phyloP scores from a whole-genome alignment of 2,888 invertebrate genomes.

The Lomographa bimaculata region DNA sequence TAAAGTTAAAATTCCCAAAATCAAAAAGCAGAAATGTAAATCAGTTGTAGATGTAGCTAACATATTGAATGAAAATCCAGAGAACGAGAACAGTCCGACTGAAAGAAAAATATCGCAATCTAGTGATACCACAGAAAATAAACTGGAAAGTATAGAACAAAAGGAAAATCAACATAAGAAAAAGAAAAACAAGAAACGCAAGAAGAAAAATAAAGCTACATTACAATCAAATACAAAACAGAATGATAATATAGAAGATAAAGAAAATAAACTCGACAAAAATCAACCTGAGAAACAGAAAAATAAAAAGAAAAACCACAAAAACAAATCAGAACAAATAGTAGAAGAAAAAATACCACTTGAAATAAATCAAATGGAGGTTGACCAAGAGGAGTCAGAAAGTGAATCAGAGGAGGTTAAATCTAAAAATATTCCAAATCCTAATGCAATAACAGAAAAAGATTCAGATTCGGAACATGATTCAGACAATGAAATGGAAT shows the following conservation, averaged over 20 bases:
- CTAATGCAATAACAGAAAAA: conserved; percentile 71
- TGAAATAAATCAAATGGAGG: conserved; percentile 9
- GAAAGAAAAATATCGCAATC: conserved; percentile 8
- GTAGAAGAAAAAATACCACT: background rate
- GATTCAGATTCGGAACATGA: conserved; percentile 77
- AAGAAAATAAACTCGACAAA: conserved; percentile 6
- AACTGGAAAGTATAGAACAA: conserved; percentile 27
- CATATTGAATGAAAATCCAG: conserved; percentile 14
- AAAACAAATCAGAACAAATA: conserved; percentile 7
- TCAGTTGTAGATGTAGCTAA: conserved; percentile 21
- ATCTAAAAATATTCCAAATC: conserved; percentile 49
- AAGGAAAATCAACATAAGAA: conserved; percentile 14
- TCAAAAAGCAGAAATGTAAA: conserved; percentile 32
- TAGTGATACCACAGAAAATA: conserved; percentile 5
- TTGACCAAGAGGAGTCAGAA: conserved; percentile 12
- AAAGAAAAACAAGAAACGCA: conserved; percentile 33
- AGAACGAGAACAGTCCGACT: conserved; percentile 5
- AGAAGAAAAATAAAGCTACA: conserved; percentile 26
- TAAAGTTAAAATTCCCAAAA: conserved; percentile 33
- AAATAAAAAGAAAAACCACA: conserved; percentile 14
- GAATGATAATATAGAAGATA: conserved; percentile 16
- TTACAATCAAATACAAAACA: conserved; percentile 38
- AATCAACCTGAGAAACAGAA: background rate
- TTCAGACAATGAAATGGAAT: conserved; percentile 71
- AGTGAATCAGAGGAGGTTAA: conserved; percentile 17